phyloP scores from a whole-genome alignment of 2,797 vertebrate genomes.

The Paguma larvata region DNA sequence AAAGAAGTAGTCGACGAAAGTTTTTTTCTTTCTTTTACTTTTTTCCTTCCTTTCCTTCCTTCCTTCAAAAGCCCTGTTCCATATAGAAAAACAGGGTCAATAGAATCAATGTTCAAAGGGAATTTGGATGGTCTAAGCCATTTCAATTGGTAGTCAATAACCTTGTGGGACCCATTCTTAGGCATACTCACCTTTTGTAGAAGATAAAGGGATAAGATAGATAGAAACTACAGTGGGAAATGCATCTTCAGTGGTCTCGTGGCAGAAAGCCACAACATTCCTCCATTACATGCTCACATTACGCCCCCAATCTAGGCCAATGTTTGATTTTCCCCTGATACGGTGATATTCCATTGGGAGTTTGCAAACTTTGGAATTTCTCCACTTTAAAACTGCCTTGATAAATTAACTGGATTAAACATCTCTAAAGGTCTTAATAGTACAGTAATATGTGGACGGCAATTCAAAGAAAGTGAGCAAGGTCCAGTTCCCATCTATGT shows the following conservation, averaged over 20 bases:
- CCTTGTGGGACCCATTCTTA: not conserved
- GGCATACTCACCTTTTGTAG: not conserved
- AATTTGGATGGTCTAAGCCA: not conserved
- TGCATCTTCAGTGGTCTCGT: not conserved
- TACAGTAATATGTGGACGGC: not conserved
- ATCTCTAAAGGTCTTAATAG: not conserved
- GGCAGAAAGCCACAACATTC: not conserved
- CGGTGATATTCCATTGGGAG: not conserved
- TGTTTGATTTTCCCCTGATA: slow-evolving; percentile 21
- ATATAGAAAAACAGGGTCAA: not conserved
- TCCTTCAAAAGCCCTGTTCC: not conserved
- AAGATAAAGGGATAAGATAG: not conserved
- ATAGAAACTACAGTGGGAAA: not conserved
- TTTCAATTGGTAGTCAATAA: not conserved
- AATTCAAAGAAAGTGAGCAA: not conserved
- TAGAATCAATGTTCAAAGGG: not conserved
- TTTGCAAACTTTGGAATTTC: not conserved
- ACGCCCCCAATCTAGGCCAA: not conserved
- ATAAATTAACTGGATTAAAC: not conserved
- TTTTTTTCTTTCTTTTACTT: not conserved
- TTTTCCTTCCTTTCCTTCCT: not conserved
- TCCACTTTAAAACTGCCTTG: slow-evolving; percentile 19
- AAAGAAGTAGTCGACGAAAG: not conserved
- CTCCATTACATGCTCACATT: not conserved
- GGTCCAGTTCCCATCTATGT: not conserved